A percentile compares a stretch with the other conserved stretches of the same genome.
Evolutionary conservation across 2,113 vertebrate genomes (phyloP).

Genomic region (Cyanoramphus novaezelandiae): DNA sequence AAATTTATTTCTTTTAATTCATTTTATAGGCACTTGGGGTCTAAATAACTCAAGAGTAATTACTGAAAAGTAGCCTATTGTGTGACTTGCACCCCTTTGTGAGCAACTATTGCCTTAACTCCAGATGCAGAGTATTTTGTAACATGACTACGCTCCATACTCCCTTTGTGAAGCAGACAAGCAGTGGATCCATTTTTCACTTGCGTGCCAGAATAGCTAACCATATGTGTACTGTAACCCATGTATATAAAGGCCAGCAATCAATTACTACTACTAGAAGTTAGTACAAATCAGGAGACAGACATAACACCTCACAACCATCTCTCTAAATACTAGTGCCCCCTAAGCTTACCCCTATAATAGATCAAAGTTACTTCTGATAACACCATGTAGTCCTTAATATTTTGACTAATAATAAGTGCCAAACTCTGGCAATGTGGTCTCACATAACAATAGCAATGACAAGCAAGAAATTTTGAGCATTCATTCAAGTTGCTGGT

Average conservation of each 20-base stretch:
- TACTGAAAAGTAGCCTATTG: conserved; percentile 61
- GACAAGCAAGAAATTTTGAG: conserved; percentile 25
- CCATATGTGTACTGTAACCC: background rate
- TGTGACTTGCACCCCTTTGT: conserved; percentile 58
- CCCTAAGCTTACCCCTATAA: background rate
- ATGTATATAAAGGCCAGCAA: background rate
- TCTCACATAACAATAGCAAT: background rate
- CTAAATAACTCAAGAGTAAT: conserved; percentile 58
- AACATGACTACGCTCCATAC: background rate
- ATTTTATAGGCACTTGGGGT: conserved; percentile 63
- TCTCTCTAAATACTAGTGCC: background rate
- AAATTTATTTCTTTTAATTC: conserved; percentile 71
- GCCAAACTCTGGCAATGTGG: background rate
- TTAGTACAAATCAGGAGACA: background rate
- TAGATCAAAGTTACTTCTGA: background rate
- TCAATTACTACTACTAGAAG: background rate
- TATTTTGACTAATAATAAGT: conserved; percentile 22
- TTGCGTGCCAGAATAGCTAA: background rate
- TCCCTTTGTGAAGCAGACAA: conserved; percentile 31
- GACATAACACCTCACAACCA: background rate
- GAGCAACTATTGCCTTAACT: conserved; percentile 53
- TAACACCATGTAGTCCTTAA: background rate
- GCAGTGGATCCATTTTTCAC: conserved; percentile 12
- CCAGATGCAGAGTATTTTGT: conserved; percentile 53
- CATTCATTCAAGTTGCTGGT: background rate